Evolutionary conservation across 1,140 invertebrate genomes (phyloP).

Genomic region (Saxidomus purpurata): DNA sequence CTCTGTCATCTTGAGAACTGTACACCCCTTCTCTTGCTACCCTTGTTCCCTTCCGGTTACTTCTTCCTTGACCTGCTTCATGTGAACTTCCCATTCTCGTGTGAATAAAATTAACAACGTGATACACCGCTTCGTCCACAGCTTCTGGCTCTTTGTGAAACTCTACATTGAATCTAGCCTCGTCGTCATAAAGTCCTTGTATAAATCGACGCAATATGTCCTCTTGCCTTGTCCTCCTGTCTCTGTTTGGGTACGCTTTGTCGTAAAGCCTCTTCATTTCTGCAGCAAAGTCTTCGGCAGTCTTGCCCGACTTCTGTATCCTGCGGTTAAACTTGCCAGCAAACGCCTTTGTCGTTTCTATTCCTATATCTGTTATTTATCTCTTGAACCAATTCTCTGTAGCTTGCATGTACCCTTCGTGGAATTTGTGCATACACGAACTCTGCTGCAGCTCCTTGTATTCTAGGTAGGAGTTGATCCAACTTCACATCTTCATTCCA

Average conservation of each 20-base stretch:
- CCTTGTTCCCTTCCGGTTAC: no score
- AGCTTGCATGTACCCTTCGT: neutral
- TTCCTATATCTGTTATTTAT: neutral
- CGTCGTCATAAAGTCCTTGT: neutral
- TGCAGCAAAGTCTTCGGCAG: neutral
- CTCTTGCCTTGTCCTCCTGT: neutral
- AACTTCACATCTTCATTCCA: slow-evolving; percentile 24
- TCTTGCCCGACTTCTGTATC: neutral
- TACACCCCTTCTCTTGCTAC: no score
- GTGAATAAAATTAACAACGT: neutral
- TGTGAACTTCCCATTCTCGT: neutral
- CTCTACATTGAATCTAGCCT: neutral
- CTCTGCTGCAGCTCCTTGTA: slow-evolving; percentile 8
- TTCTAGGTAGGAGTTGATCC: slow-evolving; percentile 5
- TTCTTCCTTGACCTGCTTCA: neutral
- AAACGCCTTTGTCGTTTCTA: neutral
- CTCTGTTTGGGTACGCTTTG: neutral
- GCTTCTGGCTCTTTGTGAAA: neutral
- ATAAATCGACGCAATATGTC: neutral
- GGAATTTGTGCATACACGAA: neutral
- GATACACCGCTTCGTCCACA: neutral
- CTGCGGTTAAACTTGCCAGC: neutral
- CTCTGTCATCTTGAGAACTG: no score
- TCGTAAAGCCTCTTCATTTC: neutral
- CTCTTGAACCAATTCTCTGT: neutral